phyloP scores from a whole-genome alignment of 37 sponge, comb jelly and placozoan genomes.

The Ianthella basta region DNA sequence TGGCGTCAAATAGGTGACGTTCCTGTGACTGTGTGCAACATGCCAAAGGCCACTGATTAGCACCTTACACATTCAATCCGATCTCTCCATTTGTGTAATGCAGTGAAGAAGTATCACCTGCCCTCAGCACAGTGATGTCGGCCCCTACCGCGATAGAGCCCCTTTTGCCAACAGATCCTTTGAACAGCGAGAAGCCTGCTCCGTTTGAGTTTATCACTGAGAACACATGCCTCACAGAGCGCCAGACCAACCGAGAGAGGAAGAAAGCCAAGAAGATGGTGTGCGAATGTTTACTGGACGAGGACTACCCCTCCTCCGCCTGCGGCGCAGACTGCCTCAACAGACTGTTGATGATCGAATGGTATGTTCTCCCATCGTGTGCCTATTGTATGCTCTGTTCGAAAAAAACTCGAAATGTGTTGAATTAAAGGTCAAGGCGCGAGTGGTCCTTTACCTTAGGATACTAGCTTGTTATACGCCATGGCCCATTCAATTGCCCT shows the following conservation, averaged over 20 bases:
- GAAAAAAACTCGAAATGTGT: no score
- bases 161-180: conserved; percentile 67
- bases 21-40: no score
- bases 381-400: conserved; percentile 16
- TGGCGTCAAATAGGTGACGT: no score
- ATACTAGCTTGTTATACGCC: no score
- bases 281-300: conserved; percentile 90
- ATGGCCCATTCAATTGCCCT: no score
- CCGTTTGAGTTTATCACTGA: conserved; percentile 85
- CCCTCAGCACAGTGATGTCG: no score
- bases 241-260: conserved; percentile 36
- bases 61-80: no score
- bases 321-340: conserved; percentile 96
- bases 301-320: conserved; percentile 77
- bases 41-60: no score
- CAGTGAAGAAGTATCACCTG: no score
- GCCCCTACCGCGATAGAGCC: conserved; percentile 32
- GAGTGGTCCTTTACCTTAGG: no score
- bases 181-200: conserved; percentile 58
- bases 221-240: conserved; percentile 78
- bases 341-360: conserved; percentile 95
- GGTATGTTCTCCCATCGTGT: conserved; percentile 56
- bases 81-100: no score
- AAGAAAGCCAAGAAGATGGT: conserved; percentile 93
- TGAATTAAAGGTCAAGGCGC: no score